Percentiles rank a stretch among this genome's conserved stretches.
Evolutionary conservation across 2,113 vertebrate species (phyloP).

Genomic region (Meleagris gallopavo): DNA sequence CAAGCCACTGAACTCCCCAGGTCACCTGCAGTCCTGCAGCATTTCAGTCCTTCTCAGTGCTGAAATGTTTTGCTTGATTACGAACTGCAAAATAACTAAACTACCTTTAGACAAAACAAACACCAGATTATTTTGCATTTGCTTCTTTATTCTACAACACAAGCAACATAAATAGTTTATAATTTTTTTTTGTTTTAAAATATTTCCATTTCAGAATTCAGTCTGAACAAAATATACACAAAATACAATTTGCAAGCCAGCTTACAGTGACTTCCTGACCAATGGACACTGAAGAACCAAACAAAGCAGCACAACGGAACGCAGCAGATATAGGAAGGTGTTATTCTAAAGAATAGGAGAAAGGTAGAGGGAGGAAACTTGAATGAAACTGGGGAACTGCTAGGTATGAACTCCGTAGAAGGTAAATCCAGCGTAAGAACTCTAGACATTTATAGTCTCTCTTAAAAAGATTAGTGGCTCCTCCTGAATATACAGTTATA

Average conservation of each 20-base stretch:
- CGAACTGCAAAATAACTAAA: background rate
- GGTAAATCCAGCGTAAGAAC: constrained; percentile 32
- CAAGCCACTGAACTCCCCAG: background rate
- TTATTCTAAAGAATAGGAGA: constrained; percentile 49
- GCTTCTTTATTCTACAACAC: constrained; percentile 88
- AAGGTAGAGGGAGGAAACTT: background rate
- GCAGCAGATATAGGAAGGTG: background rate
- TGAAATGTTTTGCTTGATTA: background rate
- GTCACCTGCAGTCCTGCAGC: background rate
- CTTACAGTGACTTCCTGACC: constrained; percentile 71
- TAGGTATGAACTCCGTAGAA: background rate
- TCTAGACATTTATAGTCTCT: constrained; percentile 25
- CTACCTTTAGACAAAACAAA: constrained; percentile 10
- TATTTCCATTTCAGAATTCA: constrained; percentile 82
- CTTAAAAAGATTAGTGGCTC: constrained; percentile 54
- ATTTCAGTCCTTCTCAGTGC: background rate
- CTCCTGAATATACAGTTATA: constrained; percentile 62
- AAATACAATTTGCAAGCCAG: constrained; percentile 81
- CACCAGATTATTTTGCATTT: constrained; percentile 59
- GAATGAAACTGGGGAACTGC: background rate
- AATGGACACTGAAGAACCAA: constrained; percentile 71
- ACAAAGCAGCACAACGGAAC: constrained; percentile 60
- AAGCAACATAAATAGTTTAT: constrained; percentile 83
- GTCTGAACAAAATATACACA: constrained; percentile 83
- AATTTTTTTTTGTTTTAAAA: constrained; percentile 78